A percentile compares a stretch with the other conserved stretches of the same genome.
These are phyloP conservation scores for Chitala chitala DNA, from an alignment of 2,113 vertebrate species.

Conservation along the genomic window DNA sequence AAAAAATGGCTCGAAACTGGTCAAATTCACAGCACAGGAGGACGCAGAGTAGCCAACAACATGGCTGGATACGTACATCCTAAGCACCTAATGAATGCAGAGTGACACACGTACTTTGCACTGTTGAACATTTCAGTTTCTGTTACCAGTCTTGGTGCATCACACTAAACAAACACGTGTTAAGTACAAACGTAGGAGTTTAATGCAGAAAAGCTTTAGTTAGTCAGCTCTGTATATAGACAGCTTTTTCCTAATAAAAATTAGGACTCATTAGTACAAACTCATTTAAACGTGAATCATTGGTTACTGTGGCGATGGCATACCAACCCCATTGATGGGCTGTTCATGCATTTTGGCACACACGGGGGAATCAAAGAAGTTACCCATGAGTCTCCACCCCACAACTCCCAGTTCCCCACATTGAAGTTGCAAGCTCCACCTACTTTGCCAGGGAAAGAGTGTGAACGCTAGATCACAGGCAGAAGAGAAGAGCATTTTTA, in stretches of 20 bases:
- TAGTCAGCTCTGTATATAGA: slow-evolving; percentile 4
- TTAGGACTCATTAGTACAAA: background rate
- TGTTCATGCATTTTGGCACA: slow-evolving; percentile 38
- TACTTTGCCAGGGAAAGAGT: slow-evolving; percentile 62
- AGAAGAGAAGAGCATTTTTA: slow-evolving; percentile 38
- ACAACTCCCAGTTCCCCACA: slow-evolving; percentile 67
- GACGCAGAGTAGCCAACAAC: no score
- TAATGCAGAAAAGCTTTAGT: background rate
- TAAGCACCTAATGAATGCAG: no score
- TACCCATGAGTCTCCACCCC: slow-evolving; percentile 69
- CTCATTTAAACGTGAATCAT: background rate
- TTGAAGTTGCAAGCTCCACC: slow-evolving; percentile 67
- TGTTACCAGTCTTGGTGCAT: no score
- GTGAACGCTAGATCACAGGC: slow-evolving; percentile 49
- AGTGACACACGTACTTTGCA: no score
- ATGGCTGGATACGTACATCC: no score
- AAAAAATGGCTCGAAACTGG: no score
- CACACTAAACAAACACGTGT: no score
- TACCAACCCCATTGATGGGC: slow-evolving; percentile 12
- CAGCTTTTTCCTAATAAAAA: background rate
- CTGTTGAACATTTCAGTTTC: no score
- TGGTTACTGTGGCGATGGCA: slow-evolving; percentile 4
- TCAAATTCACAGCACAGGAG: no score
- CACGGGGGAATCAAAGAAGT: slow-evolving; percentile 52
- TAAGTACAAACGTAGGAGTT: no score